Evolutionary conservation across 2,113 vertebrate genomes (phyloP), one percentile per base, ranked within the genome.

Genomic region (Crotalus tigris): DNA sequence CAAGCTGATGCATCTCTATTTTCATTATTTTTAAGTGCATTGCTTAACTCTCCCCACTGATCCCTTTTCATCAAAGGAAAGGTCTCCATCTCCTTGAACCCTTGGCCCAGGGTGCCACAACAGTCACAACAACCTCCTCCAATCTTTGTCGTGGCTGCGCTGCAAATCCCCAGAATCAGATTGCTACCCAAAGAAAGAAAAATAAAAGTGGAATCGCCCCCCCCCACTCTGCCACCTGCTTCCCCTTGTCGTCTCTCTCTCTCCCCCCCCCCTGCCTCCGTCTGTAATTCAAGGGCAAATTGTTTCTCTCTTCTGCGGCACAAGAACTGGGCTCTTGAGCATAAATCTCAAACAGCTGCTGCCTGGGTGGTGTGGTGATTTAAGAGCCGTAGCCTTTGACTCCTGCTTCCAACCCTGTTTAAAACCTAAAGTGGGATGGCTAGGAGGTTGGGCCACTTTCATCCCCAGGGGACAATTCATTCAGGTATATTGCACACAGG

Each of bases 281-380:
- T 85, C 92, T 23, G 49, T 91, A 94, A 94, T 8, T 53, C 85
- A 91, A 94, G 91, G 81, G 46, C 81, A 3, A 86, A 89, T 89
- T 0, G 69, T 92, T 75, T 87, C 0, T 85, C 64, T 29, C 87
- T 58, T 54, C 59, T 44, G 19, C 51, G 29, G 49, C 1, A 0
- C 0, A 90, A 87, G 85, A 75, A 89, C 1, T 58, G 1, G 91
- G 85, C 88, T 81, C 91, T 64, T 33, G 23, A 58, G 39, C 58
- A 1, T 5, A 69, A 64, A 64, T 1, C 64, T 92, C 55, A 29
- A 89, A 61, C 0, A 89, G 85, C 58, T 0, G 0, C n/a, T 85
- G 91, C 7, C 91, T 61, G 53, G 58, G 0, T 0, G 55, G 90
- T 85, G 88, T 3, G n/a, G 69, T 7, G 53, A 91, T 24, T 58